Percentiles rank a stretch among this genome's conserved stretches.
phyloP scores from a whole-genome alignment of 2,797 vertebrate species.

The Manis crassicaudata region DNA sequence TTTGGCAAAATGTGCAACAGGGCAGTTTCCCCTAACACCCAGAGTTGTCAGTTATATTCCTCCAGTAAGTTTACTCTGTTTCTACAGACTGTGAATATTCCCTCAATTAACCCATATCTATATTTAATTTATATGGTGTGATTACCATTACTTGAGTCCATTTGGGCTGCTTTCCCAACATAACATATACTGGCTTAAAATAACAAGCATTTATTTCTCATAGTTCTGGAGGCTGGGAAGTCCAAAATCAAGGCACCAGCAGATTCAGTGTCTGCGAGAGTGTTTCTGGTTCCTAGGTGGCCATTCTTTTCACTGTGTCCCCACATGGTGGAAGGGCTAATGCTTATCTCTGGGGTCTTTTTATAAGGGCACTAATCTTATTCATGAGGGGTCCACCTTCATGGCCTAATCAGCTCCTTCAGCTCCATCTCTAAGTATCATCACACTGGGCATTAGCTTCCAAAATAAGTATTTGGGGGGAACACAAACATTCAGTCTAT shows the following conservation, averaged over 20 bases:
- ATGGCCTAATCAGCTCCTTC: not conserved
- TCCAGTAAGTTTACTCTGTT: not conserved
- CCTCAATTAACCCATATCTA: not conserved
- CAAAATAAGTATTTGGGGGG: not conserved
- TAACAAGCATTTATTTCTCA: not conserved
- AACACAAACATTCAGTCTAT: not conserved
- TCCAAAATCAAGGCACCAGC: not conserved
- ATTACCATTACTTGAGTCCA: not conserved
- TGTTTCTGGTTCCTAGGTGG: not conserved
- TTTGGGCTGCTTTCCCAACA: not conserved
- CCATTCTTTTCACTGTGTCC: not conserved
- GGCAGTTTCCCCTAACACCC: not conserved
- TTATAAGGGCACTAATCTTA: not conserved
- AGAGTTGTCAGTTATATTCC: not conserved
- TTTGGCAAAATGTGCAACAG: not conserved
- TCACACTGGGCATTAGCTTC: not conserved
- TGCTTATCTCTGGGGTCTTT: not conserved
- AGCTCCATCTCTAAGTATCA: not conserved
- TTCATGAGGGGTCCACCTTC: not conserved
- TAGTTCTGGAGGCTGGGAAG: not conserved
- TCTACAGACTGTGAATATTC: not conserved
- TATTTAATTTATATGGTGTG: conserved; percentile 27
- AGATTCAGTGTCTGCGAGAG: not conserved
- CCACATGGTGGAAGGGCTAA: not conserved
- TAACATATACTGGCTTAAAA: not conserved